Base-by-base conservation (phyloP, 2,113 vertebrate genomes). In the Pampusana beccarii region DNA sequence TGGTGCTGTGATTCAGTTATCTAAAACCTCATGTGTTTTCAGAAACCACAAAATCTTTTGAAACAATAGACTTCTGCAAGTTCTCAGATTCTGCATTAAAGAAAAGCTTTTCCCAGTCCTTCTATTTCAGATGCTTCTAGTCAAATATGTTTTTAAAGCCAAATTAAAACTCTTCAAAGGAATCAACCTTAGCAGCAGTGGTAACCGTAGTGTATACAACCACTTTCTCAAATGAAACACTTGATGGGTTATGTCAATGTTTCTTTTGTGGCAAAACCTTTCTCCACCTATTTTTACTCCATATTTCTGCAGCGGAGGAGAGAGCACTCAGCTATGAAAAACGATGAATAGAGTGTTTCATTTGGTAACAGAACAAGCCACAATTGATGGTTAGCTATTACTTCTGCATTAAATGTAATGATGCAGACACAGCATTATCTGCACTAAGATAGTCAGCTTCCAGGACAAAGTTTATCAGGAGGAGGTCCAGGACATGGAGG, bases 261-360 rank as follows among this genome's bases (percentile, higher is more conserved):
- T 96, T 94, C 93, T 93, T 95, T 94, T 94, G 95, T 96, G 95
- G 93, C 42, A 86, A 94, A 94, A 50, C 36, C 44, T 80, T 95
- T 97, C 92, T 91, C 92, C 92, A 86, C 88, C 94, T 96, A 94
- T 90, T 96, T 94, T 94, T 84, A 25, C 65, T 85, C 93, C 73
- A 38, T 91, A 93, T 89, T 91, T 93, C 87, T 97, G 42, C 58
- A 86, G 34, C 6, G 1, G 56, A 71, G 33, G 40, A 90, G 65
- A 70, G 34, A 93, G 21, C n/a, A 29, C 48, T 92, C 51, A 9
- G 58, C 71, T 80, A 91, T 40, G 23, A 66, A 93, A 92, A 92
- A 14, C 70, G 36, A 77, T 70, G 74, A 96, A 86, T 53, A 42
- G 62, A 78, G 69, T 94, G 65, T 92, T 94, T 92, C 91, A 86